phyloP scores from a whole-genome alignment of 2,113 vertebrate genomes.

The Puffinus mauretanicus region DNA sequence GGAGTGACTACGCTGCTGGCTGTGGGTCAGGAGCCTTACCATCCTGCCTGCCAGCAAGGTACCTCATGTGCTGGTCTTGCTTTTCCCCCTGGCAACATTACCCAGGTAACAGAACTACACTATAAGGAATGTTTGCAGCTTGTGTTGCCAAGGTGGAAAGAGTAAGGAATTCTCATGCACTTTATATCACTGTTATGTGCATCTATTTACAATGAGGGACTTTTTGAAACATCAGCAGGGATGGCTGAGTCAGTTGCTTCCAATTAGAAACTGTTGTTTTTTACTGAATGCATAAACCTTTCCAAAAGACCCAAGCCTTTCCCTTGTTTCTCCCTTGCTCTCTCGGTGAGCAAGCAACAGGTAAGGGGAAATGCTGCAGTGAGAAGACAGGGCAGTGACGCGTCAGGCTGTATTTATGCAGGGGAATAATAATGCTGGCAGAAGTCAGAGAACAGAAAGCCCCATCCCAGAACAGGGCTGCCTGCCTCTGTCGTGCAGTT shows the following conservation, averaged over 20 bases:
- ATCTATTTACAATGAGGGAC: not conserved
- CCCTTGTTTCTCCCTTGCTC: not conserved
- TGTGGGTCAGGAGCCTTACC: not conserved
- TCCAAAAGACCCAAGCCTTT: not conserved
- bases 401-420: not conserved
- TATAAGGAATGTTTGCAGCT: not conserved
- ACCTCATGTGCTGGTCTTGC: not conserved
- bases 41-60: not conserved
- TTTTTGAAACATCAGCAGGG: not conserved
- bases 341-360: not conserved
- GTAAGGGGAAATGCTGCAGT: not conserved
- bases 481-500: rapidly evolving
- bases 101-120: not conserved
- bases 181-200: not conserved
- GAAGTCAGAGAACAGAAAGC: not conserved
- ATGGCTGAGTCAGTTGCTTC: not conserved
- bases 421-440: not conserved
- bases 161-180: not conserved
- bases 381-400: not conserved
- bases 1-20: not conserved
- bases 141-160: not conserved
- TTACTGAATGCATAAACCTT: not conserved
- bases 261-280: not conserved
- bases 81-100: not conserved
- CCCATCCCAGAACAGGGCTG: not conserved